Base-by-base conservation (phyloP, 2,113 vertebrate species). In the Alexandromys fortis region DNA sequence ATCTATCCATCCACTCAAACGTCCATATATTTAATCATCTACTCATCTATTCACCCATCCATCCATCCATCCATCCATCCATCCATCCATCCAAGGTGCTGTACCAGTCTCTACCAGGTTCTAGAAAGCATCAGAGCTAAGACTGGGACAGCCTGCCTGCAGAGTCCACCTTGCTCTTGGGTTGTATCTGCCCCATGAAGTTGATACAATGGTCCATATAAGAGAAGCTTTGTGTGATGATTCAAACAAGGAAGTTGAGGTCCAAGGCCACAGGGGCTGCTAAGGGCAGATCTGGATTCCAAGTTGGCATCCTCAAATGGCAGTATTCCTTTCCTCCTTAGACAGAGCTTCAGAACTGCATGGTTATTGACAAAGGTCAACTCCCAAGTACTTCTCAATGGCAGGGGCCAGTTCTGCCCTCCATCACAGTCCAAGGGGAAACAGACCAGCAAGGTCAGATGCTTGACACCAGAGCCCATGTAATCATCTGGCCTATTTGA, bases 101-200 rank as follows among this genome's bases (percentile, higher is more conserved):
- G 5, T 21, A 65, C 42, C 38, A 78, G 68, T 55, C 67, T 17
- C 0, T n/a, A 17, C 45, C 8, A 24, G 76, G 49, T 26, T 86
- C 86, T 61, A 52, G 88, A 21, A 92, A 42, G 45, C 1, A 49
- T 49, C 72, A 65, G 86, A 89, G 33, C 49, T 35, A 1, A 61
- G 45, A 24, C 28, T 13, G 2, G 28, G 72, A 24, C 6, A 21
- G 30, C 14, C 47, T 19, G n/a, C 35, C 52, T 63, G 33, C 55
- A 75, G 35, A 55, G 77, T 42, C 26, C 82, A 3, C 79, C 1
- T 0, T 9, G 35, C 17, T 14, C 0, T 5, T 17, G 12, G 26
- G 35, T 4, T 3, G 1, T 7, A 5, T 81, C 61, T 19, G 13
- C 28, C 19, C n/a, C 0, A 0, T 11, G 45, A 72, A 21, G 52